phyloP scores from a whole-genome alignment of 2,888 invertebrate genomes.

The Electrophaes corylata region DNA sequence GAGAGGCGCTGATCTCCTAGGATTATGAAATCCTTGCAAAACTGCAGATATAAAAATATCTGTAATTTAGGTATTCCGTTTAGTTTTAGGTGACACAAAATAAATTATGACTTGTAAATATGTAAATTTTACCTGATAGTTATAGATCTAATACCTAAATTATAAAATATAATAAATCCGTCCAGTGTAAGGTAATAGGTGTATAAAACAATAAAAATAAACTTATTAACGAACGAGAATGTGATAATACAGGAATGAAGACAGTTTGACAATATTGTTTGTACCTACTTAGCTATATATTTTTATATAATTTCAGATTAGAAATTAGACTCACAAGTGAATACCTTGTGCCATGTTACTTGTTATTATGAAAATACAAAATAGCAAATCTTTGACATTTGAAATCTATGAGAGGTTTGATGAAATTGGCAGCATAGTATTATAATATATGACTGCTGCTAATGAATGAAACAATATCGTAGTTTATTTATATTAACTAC shows the following conservation, averaged over 20 bases:
- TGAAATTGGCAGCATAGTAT: conserved; percentile 9
- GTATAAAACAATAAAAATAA: conserved; percentile 48
- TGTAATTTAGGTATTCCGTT: not conserved
- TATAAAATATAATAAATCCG: conserved; percentile 48
- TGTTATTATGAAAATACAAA: conserved; percentile 29
- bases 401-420: conserved; percentile 5
- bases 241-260: not conserved
- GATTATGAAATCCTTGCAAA: conserved; percentile 16
- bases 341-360: conserved; percentile 75
- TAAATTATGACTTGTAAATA: conserved; percentile 65
- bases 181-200: conserved; percentile 70
- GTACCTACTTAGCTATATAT: conserved; percentile 8
- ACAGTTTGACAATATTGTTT: conserved; percentile 2
- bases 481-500: not conserved
- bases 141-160: conserved; percentile 51
- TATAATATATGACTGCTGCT: not conserved
- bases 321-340: conserved; percentile 70
- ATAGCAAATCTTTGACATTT: conserved; percentile 8
- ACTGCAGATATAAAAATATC: not conserved
- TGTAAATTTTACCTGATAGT: conserved; percentile 58
- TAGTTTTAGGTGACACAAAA: conserved; percentile 14
- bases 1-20: conserved; percentile 24
- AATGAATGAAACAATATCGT: conserved; percentile 1
- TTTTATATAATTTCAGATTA: conserved; percentile 34
- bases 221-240: conserved; percentile 4